Percentiles rank a stretch among this genome's conserved stretches.
These are phyloP conservation scores for Enteromius anoplus DNA, from an alignment of 2,797 vertebrate genomes.

Conservation along the genomic window DNA sequence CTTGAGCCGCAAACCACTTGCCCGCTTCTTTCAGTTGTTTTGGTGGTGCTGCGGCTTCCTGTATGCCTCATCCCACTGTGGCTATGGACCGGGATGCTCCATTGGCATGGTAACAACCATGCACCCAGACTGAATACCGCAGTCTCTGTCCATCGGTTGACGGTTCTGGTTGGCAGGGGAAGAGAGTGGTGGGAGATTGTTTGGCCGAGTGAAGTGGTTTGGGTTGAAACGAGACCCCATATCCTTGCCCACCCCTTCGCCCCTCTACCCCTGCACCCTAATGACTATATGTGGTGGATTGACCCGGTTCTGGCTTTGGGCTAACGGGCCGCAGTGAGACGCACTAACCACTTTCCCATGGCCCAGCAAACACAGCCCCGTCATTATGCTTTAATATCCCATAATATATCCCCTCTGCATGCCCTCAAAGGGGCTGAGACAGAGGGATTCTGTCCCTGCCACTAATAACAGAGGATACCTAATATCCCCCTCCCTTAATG, in stretches of 20 bases:
- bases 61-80: conserved; percentile 53
- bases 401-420: conserved; percentile 73
- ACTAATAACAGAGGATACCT: conserved; percentile 79
- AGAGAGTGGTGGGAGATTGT: conserved; percentile 48
- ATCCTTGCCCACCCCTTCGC: conserved; percentile 50
- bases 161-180: conserved; percentile 47
- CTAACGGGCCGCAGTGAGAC: conserved; percentile 72
- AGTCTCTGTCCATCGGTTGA: conserved; percentile 60
- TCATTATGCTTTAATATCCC: conserved; percentile 84
- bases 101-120: conserved; percentile 62
- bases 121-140: conserved; percentile 43
- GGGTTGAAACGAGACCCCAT: conserved; percentile 65
- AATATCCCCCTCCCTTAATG: conserved; percentile 73
- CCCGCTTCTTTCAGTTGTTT: conserved; percentile 33
- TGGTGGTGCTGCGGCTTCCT: conserved; percentile 62
- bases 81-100: conserved; percentile 62
- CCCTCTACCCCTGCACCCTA: conserved; percentile 65
- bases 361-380: conserved; percentile 70
- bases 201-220: conserved; percentile 63
- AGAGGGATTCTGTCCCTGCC: conserved; percentile 71
- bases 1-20: conserved; percentile 10
- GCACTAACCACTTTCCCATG: conserved; percentile 79
- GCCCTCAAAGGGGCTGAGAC: conserved; percentile 65
- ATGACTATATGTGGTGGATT: conserved; percentile 75
- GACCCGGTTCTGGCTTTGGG: conserved; percentile 75